Conservation (phyloP, 2,797 vertebrate genomes). For the Discoglossus pictus region DNA sequence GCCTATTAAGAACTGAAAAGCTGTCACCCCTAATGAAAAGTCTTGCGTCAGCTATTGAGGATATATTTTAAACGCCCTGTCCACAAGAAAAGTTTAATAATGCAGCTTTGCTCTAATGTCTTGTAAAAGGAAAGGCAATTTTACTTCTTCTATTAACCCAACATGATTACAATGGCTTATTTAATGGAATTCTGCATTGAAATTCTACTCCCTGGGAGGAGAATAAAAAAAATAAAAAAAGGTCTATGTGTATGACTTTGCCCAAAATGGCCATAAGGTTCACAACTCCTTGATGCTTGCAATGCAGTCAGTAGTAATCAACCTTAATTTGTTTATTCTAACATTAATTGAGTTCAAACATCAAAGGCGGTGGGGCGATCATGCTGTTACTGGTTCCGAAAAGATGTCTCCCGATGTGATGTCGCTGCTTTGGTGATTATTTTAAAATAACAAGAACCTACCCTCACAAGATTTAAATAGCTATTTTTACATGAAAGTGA, state of each 20-base stretch:
- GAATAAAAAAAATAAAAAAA: constrained; percentile 68
- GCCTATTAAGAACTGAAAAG: constrained; percentile 87
- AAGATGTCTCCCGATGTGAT: constrained; percentile 58
- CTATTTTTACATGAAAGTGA: constrained; percentile 28
- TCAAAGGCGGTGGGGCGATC: constrained; percentile 55
- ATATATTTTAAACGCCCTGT: constrained; percentile 84
- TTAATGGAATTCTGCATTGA: constrained; percentile 99
- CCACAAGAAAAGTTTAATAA: constrained; percentile 82
- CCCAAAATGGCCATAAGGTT: constrained; percentile 74
- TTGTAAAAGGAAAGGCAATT: constrained; percentile 86
- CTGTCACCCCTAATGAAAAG: constrained; percentile 81
- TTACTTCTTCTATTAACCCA: constrained; percentile 96
- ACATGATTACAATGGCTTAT: constrained; percentile 96
- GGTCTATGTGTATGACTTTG: constrained; percentile 67
- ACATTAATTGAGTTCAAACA: constrained; percentile 72
- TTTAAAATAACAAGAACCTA: constrained; percentile 48
- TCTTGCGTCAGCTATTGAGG: constrained; percentile 80
- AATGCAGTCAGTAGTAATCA: constrained; percentile 66
- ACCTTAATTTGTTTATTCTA: constrained; percentile 69
- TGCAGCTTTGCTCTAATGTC: constrained; percentile 84
- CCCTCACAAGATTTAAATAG: constrained; percentile 25
- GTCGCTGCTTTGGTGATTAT: constrained; percentile 24
- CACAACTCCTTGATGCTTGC: constrained; percentile 66
- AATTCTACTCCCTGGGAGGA: constrained; percentile 90
- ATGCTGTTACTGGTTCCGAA: constrained; percentile 61